phyloP scores from a whole-genome alignment of 2,113 vertebrate species.

The Symphodus melops region DNA sequence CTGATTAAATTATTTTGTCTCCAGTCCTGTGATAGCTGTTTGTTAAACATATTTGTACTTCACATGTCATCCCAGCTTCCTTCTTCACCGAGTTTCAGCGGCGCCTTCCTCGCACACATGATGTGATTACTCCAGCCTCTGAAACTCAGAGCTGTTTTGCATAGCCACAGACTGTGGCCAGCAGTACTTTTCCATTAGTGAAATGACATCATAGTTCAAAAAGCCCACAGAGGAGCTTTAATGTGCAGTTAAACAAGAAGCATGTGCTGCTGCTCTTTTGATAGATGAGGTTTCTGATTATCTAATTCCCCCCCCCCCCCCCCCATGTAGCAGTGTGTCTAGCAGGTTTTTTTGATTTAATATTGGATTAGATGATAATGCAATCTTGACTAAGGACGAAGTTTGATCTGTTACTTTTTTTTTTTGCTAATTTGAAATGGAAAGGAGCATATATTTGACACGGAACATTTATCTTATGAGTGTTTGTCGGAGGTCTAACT shows the following conservation, averaged over 20 bases:
- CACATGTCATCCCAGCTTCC: too few species aligned
- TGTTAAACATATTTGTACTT: too few species aligned
- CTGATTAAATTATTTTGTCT: too few species aligned
- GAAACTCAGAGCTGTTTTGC: slow-evolving; percentile 56
- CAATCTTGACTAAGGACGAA: neutral
- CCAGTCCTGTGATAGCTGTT: too few species aligned
- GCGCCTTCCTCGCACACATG: neutral
- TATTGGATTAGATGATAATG: neutral
- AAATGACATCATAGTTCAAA: slow-evolving; percentile 29
- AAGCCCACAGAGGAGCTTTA: slow-evolving; percentile 13
- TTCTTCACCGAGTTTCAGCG: neutral
- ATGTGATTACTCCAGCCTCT: neutral
- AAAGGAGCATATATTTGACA: neutral
- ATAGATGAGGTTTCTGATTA: neutral
- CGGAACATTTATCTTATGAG: neutral
- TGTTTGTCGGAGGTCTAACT: slow-evolving; percentile 19
- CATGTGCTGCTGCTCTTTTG: slow-evolving; percentile 34
- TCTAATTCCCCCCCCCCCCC: neutral
- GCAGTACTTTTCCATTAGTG: slow-evolving; percentile 64
- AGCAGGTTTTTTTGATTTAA: neutral
- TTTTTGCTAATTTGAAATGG: neutral
- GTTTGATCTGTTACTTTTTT: neutral
- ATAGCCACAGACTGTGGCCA: slow-evolving; percentile 35
- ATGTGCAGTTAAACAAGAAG: slow-evolving; percentile 38
- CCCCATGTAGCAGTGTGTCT: neutral